These are phyloP conservation scores for Ennomos quercinarius DNA, from an alignment of 2,888 invertebrate species.

Conservation along the genomic window DNA sequence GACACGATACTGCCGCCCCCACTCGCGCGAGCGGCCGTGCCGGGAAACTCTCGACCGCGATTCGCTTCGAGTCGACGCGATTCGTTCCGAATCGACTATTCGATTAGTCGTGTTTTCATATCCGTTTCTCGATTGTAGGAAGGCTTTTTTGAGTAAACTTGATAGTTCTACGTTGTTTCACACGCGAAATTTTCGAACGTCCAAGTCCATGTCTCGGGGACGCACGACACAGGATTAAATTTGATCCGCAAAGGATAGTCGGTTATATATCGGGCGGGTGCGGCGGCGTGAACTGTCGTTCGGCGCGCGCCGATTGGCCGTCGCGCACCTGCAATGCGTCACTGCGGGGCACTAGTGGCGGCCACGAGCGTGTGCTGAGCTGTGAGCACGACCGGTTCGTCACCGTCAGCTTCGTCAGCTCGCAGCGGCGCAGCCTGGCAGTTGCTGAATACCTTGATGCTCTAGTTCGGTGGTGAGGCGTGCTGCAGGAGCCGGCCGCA, in stretches of 20 bases:
- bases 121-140: constrained; percentile 67
- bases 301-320: constrained; percentile 91
- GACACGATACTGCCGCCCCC: constrained; percentile 86
- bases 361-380: constrained; percentile 46
- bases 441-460: constrained; percentile 56
- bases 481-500: constrained; percentile 60
- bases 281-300: constrained; percentile 90
- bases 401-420: constrained; percentile 41
- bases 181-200: constrained; percentile 66
- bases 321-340: constrained; percentile 95
- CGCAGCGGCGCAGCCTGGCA: constrained; percentile 52
- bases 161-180: constrained; percentile 54
- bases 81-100: constrained; percentile 78
- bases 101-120: constrained; percentile 78
- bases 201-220: constrained; percentile 83
- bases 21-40: constrained; percentile 82
- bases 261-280: constrained; percentile 89
- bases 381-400: constrained; percentile 34
- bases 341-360: constrained; percentile 77
- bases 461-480: constrained; percentile 67
- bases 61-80: constrained; percentile 76
- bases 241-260: constrained; percentile 86
- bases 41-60: constrained; percentile 78
- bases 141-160: constrained; percentile 56
- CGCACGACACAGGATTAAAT: constrained; percentile 86